These are phyloP conservation scores for Tetramorium bicarinatum DNA, from an alignment of 2,888 invertebrate genomes.

Conservation along the genomic window DNA sequence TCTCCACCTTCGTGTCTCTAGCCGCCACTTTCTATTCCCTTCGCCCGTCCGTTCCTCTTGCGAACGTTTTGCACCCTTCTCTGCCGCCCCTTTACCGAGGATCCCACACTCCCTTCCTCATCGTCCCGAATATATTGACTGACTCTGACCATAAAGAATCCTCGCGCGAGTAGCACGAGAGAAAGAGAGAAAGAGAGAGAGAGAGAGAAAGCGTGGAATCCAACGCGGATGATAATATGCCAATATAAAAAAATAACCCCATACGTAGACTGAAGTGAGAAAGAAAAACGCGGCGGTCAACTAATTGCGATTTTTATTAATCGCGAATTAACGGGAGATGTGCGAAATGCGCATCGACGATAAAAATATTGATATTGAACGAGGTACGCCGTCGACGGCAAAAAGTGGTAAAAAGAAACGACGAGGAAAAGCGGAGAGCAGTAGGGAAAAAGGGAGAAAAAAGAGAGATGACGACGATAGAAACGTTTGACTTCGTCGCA, in stretches of 20 bases:
- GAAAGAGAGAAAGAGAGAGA: background rate
- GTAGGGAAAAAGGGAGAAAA: background rate
- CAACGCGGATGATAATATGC: slow-evolving; percentile 79
- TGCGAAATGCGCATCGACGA: slow-evolving; percentile 31
- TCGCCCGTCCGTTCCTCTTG: slow-evolving; percentile 64
- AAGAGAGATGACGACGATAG: background rate
- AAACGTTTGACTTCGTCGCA: slow-evolving; percentile 13
- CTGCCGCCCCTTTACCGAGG: slow-evolving; percentile 57
- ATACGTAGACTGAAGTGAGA: slow-evolving; percentile 40
- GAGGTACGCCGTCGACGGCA: background rate
- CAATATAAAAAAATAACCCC: slow-evolving; percentile 75
- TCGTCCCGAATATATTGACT: slow-evolving; percentile 78
- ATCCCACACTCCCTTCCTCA: slow-evolving; percentile 50
- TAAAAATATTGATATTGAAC: slow-evolving; percentile 36
- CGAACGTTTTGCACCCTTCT: slow-evolving; percentile 63
- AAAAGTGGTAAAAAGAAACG: slow-evolving; percentile 33
- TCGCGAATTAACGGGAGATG: slow-evolving; percentile 26
- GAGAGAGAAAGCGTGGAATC: slow-evolving; percentile 21
- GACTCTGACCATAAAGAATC: slow-evolving; percentile 71
- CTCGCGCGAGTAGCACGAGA: slow-evolving; percentile 47
- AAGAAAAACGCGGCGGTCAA: background rate
- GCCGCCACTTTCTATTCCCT: slow-evolving; percentile 58
- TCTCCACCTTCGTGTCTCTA: slow-evolving; percentile 46
- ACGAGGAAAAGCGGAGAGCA: background rate
- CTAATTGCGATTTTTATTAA: slow-evolving; percentile 37